phyloP scores from a whole-genome alignment of 2,113 vertebrate genomes.

The Beaufortia kweichowensis region DNA sequence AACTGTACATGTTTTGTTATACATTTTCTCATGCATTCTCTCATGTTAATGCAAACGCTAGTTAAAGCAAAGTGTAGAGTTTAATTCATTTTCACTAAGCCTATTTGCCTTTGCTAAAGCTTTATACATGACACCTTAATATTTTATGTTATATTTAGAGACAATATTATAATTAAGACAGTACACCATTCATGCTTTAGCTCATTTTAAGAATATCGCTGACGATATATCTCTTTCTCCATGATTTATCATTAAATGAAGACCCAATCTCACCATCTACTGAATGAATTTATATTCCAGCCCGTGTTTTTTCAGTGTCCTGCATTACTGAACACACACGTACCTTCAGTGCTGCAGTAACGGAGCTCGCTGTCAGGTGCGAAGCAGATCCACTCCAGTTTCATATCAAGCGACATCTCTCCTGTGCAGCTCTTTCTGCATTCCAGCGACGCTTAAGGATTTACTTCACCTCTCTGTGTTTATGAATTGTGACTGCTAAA shows the following conservation, averaged over 20 bases:
- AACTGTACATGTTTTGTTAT: no score
- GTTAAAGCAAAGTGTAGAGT: no score
- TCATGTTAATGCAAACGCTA: no score
- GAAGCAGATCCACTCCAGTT: constrained; percentile 32
- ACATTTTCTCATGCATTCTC: no score
- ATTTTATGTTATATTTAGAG: not conserved
- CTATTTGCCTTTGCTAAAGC: not conserved
- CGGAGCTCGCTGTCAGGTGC: constrained; percentile 45
- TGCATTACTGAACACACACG: constrained; percentile 24
- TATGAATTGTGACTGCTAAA: constrained; percentile 40
- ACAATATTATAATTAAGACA: not conserved
- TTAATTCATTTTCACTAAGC: no score
- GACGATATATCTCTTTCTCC: not conserved
- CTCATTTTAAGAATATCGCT: no score
- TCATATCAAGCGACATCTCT: constrained; percentile 30
- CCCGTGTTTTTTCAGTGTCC: constrained; percentile 1
- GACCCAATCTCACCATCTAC: not conserved
- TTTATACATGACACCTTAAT: not conserved
- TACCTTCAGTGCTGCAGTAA: constrained; percentile 41
- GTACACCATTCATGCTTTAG: not conserved
- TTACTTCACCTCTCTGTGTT: constrained; percentile 28
- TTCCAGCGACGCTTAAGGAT: constrained; percentile 38
- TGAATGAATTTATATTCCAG: not conserved
- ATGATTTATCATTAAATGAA: not conserved
- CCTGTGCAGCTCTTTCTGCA: constrained; percentile 4